Evolutionary conservation across 1,140 invertebrate species (phyloP).

Genomic region (Anastrepha obliqua): DNA sequence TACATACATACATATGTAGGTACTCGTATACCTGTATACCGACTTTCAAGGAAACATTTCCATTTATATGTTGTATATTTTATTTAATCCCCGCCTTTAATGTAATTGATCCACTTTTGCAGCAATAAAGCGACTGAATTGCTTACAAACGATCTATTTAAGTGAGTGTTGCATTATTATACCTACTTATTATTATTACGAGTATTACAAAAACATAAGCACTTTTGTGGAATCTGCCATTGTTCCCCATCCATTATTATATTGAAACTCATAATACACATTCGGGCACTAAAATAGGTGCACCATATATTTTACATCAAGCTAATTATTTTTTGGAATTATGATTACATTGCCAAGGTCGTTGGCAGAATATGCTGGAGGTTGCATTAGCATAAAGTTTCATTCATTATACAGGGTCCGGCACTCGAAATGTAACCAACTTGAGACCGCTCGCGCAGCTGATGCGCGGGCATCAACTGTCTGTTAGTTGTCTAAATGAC

Average conservation of each 20-base stretch:
- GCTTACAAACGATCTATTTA: slow-evolving; percentile 38
- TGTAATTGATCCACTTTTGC: neutral
- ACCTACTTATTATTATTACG: neutral
- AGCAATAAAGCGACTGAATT: neutral
- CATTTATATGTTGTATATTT: neutral
- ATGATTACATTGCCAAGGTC: too few species aligned
- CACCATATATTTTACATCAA: too few species aligned
- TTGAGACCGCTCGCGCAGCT: too few species aligned
- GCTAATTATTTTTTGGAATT: too few species aligned
- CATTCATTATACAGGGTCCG: too few species aligned
- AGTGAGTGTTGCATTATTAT: slow-evolving; percentile 28
- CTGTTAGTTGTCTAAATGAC: too few species aligned
- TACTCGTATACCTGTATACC: neutral
- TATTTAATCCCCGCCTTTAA: slow-evolving; percentile 1
- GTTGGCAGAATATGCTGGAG: too few species aligned
- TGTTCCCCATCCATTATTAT: neutral
- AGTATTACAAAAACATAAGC: neutral
- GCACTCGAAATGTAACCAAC: too few species aligned
- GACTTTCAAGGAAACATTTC: neutral
- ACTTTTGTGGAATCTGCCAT: neutral
- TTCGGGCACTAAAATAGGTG: too few species aligned
- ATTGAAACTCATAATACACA: too few species aligned
- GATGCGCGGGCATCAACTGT: too few species aligned
- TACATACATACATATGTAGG: neutral
- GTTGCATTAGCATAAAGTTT: too few species aligned